Conservation (phyloP, 2,113 vertebrate genomes). For the Tilapia sparmanii region DNA sequence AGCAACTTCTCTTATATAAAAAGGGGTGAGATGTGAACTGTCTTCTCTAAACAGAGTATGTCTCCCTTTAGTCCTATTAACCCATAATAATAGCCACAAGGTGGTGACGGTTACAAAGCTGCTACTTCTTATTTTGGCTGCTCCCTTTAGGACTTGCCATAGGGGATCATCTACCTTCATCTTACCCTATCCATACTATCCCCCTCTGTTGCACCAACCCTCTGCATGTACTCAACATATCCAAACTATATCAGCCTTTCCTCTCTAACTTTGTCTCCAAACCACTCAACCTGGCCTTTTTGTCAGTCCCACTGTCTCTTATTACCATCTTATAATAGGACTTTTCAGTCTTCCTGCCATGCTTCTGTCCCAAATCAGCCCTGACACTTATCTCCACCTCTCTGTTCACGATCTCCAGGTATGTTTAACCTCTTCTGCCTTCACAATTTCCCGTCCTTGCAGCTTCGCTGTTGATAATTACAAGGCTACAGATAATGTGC, state of each 20-base stretch:
- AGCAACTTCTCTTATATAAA: not conserved
- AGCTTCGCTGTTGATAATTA: not conserved
- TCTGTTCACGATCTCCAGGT: not conserved
- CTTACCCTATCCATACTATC: not conserved
- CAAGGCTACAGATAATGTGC: not conserved
- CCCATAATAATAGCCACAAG: not conserved
- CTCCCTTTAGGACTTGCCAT: not conserved
- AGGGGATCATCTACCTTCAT: not conserved
- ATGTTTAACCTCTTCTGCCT: fast-evolving
- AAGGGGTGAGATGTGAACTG: not conserved
- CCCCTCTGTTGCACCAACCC: not conserved
- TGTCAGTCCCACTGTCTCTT: not conserved
- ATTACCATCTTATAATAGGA: not conserved
- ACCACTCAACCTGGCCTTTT: not conserved
- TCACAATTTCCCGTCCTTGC: not conserved
- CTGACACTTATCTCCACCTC: not conserved
- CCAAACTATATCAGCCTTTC: not conserved
- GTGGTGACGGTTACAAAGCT: not conserved
- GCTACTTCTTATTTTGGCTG: not conserved
- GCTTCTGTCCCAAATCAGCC: not conserved
- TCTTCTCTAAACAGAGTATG: not conserved
- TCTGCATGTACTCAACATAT: not conserved
- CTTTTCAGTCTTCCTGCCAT: not conserved
- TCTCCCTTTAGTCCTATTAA: not conserved
- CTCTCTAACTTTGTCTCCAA: not conserved